Conservation (phyloP, 2,797 vertebrate genomes). For the Acanthopagrus latus region DNA sequence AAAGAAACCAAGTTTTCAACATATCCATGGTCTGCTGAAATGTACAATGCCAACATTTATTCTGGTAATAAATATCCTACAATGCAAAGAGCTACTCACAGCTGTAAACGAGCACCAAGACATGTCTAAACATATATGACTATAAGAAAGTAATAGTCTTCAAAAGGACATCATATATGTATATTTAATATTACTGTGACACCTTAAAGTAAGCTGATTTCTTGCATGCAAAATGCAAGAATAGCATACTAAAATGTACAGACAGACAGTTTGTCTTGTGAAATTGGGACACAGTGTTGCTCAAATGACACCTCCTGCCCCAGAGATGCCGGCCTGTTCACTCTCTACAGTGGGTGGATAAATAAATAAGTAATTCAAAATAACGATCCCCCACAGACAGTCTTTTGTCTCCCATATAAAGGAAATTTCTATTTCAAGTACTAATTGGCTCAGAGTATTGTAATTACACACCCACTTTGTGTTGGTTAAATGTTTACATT, state of each 20-base stretch:
- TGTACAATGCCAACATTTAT: no score
- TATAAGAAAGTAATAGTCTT: neutral
- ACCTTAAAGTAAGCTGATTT: neutral
- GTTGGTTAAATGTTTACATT: conserved; percentile 18
- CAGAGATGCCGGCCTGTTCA: neutral
- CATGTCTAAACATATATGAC: neutral
- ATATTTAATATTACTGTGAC: neutral
- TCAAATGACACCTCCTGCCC: neutral
- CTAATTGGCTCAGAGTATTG: conserved; percentile 34
- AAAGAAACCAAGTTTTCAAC: no score
- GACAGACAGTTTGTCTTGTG: no score
- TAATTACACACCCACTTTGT: conserved; percentile 26
- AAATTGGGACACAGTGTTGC: neutral
- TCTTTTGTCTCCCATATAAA: conserved; percentile 19
- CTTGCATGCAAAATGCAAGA: neutral
- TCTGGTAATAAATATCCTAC: neutral
- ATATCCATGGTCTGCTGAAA: no score
- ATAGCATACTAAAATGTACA: neutral
- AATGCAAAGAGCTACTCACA: neutral
- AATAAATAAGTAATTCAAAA: neutral
- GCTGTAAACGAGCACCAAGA: neutral
- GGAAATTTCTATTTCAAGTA: conserved; percentile 38
- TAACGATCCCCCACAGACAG: conserved; percentile 17
- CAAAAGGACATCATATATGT: neutral
- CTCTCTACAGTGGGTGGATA: neutral